These are phyloP conservation scores for Caiman crocodilus DNA, from an alignment of 2,797 vertebrate species.

Conservation along the genomic window DNA sequence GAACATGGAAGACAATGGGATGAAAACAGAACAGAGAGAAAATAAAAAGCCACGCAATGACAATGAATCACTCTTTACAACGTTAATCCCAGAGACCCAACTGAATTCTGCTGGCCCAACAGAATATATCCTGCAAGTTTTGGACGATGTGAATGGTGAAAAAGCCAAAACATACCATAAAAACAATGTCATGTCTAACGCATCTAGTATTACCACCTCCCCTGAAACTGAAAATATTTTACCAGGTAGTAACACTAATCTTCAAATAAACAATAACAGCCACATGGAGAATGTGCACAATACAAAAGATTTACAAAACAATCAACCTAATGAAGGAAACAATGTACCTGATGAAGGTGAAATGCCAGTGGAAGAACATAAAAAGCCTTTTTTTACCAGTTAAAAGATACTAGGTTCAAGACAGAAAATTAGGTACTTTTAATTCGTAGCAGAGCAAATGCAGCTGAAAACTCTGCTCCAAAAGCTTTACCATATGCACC, in stretches of 20 bases:
- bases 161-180: neutral
- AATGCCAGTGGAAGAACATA: neutral
- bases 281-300: neutral
- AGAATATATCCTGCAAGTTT: neutral
- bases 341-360: neutral
- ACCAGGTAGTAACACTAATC: neutral
- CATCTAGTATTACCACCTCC: neutral
- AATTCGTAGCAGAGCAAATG: slow-evolving; percentile 55
- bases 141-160: slow-evolving; percentile 2
- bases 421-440: slow-evolving; percentile 34
- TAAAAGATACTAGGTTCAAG: slow-evolving; percentile 44
- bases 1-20: neutral
- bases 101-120: neutral
- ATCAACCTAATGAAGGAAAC: slow-evolving; percentile 20
- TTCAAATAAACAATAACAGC: neutral
- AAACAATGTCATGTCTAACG: neutral
- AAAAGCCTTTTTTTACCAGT: neutral
- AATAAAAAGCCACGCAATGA: neutral
- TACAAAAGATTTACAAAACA: slow-evolving; percentile 9
- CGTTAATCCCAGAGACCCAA: neutral
- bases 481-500: neutral
- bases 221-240: slow-evolving; percentile 19
- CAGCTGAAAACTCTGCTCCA: slow-evolving; percentile 44
- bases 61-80: neutral
- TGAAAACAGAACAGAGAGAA: slow-evolving; percentile 4